phyloP scores from a whole-genome alignment of 2,888 invertebrate genomes.

The Cerastis leucographa region DNA sequence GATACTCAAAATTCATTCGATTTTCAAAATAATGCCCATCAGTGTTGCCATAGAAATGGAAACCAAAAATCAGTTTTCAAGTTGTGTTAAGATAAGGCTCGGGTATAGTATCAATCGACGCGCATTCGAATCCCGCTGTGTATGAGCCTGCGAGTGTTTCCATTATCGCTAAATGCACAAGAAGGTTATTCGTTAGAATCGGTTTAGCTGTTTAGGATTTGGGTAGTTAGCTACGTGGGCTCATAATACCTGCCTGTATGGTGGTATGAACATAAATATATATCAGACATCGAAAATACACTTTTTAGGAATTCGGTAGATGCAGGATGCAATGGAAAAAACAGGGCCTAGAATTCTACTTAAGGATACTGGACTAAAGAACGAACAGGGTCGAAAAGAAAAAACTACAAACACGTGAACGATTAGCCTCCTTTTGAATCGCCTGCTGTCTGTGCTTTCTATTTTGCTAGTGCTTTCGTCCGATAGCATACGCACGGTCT shows the following conservation, averaged over 20 bases:
- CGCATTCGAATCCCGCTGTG: background rate
- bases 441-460: constrained; percentile 15
- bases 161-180: constrained; percentile 47
- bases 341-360: background rate
- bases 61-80: constrained; percentile 6
- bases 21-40: constrained; percentile 1
- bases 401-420: background rate
- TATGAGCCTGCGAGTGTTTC: constrained; percentile 24
- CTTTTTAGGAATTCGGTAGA: background rate
- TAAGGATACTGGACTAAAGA: background rate
- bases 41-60: background rate
- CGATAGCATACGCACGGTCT: constrained; percentile 23
- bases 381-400: background rate
- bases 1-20: background rate
- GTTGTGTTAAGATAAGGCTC: background rate
- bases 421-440: constrained; percentile 5
- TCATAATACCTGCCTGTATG: constrained; percentile 7
- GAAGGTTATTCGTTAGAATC: constrained; percentile 26
- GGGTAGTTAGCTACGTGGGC: constrained; percentile 10
- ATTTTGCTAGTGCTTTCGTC: constrained; percentile 6
- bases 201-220: constrained; percentile 40
- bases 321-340: background rate
- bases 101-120: background rate
- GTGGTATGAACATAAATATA: background rate
- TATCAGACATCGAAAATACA: background rate